A percentile compares a stretch with the other conserved stretches of the same genome.
phyloP scores from a whole-genome alignment of 2,113 vertebrate species.

The Capreolus pygargus region DNA sequence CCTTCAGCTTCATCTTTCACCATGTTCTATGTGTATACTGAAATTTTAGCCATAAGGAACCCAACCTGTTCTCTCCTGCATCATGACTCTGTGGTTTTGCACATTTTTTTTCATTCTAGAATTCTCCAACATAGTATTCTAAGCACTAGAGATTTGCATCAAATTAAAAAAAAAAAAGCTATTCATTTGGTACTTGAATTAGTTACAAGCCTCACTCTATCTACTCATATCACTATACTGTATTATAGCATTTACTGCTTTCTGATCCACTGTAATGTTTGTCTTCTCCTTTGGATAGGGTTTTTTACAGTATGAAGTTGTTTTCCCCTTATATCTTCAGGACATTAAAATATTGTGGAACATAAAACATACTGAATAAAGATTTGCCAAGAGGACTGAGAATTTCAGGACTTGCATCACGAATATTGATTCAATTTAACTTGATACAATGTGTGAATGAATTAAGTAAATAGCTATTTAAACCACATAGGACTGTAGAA shows the following conservation, averaged over 20 bases:
- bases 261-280: not conserved
- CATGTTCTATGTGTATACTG: not conserved
- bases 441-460: not conserved
- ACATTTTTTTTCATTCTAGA: not conserved
- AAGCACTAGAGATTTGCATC: not conserved
- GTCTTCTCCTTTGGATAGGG: not conserved
- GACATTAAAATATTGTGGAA: not conserved
- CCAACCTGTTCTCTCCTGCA: not conserved
- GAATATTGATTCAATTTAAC: not conserved
- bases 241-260: not conserved
- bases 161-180: not conserved
- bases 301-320: not conserved
- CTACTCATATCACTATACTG: not conserved
- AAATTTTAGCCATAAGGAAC: not conserved
- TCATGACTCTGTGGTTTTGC: not conserved
- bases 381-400: not conserved
- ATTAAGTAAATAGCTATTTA: not conserved
- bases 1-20: not conserved
- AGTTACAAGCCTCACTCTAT: not conserved
- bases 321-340: not conserved
- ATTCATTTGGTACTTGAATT: not conserved
- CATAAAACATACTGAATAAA: not conserved
- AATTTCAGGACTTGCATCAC: not conserved
- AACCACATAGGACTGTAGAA: not conserved
- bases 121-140: not conserved